phyloP scores from a whole-genome alignment of 2,113 vertebrate species.

The Alaudala cheleensis region DNA sequence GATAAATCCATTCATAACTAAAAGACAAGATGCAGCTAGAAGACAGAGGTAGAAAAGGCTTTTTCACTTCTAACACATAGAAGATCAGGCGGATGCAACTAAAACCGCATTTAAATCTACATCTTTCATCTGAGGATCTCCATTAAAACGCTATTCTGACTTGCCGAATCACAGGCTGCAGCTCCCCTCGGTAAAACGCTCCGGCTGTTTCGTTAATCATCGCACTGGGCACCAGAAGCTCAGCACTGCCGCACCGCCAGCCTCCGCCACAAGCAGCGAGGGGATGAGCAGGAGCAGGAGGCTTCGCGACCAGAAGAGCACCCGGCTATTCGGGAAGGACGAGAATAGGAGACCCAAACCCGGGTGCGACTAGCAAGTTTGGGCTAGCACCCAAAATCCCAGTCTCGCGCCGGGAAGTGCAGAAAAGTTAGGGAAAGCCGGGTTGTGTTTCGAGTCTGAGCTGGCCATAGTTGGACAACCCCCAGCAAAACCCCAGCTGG shows the following conservation, averaged over 20 bases:
- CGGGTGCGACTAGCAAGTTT: not conserved
- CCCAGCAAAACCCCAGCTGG: not conserved
- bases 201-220: not conserved
- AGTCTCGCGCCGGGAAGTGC: not conserved
- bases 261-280: not conserved
- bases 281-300: not conserved
- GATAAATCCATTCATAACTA: too few relatives aligned
- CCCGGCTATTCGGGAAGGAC: not conserved
- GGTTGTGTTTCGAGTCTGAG: not conserved
- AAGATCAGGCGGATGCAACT: not conserved
- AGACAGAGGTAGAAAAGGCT: too few relatives aligned
- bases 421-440: not conserved
- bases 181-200: not conserved
- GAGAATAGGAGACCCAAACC: not conserved
- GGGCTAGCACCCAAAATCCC: not conserved
- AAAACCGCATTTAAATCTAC: not conserved
- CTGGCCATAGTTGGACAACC: rapidly evolving
- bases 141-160: not conserved
- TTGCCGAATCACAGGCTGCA: not conserved
- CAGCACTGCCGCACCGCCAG: not conserved
- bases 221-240: not conserved
- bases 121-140: not conserved
- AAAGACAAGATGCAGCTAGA: too few relatives aligned
- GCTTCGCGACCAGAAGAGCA: not conserved
- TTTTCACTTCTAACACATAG: not conserved